Evolutionary conservation across 2,888 invertebrate species (phyloP), one percentile per base, ranked within the genome.

Genomic region (Halictus ligatus): DNA sequence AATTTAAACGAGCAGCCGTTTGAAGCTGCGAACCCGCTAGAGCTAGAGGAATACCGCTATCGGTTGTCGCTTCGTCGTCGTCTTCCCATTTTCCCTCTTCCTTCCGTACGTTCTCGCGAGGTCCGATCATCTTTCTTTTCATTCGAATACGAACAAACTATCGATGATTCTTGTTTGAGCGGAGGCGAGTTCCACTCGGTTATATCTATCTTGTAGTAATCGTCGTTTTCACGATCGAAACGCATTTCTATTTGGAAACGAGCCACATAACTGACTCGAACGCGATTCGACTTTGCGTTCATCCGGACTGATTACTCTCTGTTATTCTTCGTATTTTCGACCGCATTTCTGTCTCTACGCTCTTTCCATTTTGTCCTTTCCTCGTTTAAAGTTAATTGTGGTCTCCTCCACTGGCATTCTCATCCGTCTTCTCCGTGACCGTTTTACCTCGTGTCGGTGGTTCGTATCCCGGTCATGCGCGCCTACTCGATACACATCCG

Each of bases 1-100:
- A 80, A 80, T 81, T 81, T 71, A 76, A 74, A 78, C 74, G 78
- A 60, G 64, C 21, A 67, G 64, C 81, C 78, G 71, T 75, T 81
- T 71, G 80, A 80, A 74, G 50, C 74, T 60, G 73, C 74, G 25
- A 48, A 25, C 40, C 12, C 64, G 35, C 48, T 35, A 29, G 64
- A 15, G 64, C 35, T 35, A 29, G 35, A n/a, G 40, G n/a, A 67
- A n/a, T 25, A 54, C 73, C 73, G 74, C 35, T 29, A 74, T 54
- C 71, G 64, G 71, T 43, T n/a, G 15, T n/a, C 71, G 25, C 7
- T 29, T 64, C 64, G 43, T 71, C 1, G 69, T 69, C 71, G 12
- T 48, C 15, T 72, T 72, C 40, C 35, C 35, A n/a, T 46, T 46
- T 25, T 10, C 54, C 10, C 21, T 54, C 54, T 54, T 54, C 21